A percentile compares a stretch with the other conserved stretches of the same genome.
Conservation (phyloP, 2,113 vertebrate genomes). For the Psammodynastes pulverulentus region DNA sequence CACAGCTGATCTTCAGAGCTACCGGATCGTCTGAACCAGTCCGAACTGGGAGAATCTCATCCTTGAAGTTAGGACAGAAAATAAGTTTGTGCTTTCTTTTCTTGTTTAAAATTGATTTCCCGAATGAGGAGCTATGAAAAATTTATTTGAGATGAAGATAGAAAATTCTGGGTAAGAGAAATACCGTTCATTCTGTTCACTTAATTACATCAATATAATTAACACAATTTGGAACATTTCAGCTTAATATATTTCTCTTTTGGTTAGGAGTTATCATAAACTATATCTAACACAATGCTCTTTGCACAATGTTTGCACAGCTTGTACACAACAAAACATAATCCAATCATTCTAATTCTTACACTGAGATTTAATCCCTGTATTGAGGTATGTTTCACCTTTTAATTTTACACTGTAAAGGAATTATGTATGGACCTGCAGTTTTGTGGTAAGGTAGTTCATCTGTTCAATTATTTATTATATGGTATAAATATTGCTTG, state of each 20-base stretch:
- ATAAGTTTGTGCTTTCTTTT: not conserved
- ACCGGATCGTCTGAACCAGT: too few species aligned
- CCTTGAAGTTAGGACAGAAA: not conserved
- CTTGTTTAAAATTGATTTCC: not conserved
- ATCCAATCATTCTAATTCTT: not conserved
- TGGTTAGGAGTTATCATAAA: not conserved
- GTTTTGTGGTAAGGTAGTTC: not conserved
- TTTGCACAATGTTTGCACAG: not conserved
- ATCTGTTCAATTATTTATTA: not conserved
- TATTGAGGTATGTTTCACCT: not conserved
- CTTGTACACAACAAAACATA: not conserved
- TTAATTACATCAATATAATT: not conserved
- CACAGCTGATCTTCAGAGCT: too few species aligned
- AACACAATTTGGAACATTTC: not conserved
- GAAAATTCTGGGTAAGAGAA: not conserved
- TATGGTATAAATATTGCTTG: not conserved
- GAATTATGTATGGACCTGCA: not conserved
- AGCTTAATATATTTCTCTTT: not conserved
- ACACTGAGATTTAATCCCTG: not conserved
- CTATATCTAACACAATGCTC: not conserved
- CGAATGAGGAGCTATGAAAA: not conserved
- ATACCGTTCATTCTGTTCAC: not conserved
- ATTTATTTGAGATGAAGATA: constrained; percentile 11
- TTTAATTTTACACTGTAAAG: not conserved
- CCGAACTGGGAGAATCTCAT: too few species aligned